Percentiles rank a stretch among this genome's conserved stretches.
Evolutionary conservation across 2,113 vertebrate genomes (phyloP).

Genomic region (Vulpes lagopus): DNA sequence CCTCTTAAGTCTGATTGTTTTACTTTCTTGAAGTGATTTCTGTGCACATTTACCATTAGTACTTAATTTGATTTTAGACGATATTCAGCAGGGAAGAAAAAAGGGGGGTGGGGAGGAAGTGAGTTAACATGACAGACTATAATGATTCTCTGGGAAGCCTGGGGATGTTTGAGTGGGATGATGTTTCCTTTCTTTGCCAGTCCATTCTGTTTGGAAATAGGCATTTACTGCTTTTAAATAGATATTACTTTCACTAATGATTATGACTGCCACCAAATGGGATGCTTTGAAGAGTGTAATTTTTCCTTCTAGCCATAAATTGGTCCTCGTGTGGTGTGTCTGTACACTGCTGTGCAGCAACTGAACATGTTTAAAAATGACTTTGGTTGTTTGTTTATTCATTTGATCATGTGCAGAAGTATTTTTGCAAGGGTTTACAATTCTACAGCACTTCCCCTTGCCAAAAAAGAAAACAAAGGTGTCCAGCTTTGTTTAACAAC

Average conservation of each 20-base stretch:
- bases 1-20: constrained; percentile 60
- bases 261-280: constrained; percentile 47
- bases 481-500: constrained; percentile 35
- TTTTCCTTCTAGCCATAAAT: constrained; percentile 58
- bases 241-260: constrained; percentile 65
- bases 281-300: constrained; percentile 60
- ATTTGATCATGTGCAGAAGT: neutral
- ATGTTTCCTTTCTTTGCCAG: neutral
- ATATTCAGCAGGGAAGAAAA: constrained; percentile 61
- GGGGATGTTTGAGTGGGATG: constrained; percentile 4
- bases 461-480: constrained; percentile 59
- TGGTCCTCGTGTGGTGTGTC: neutral
- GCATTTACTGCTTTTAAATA: constrained; percentile 73
- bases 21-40: constrained; percentile 65
- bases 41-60: constrained; percentile 53
- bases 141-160: constrained; percentile 50
- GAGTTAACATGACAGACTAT: constrained; percentile 42
- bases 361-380: constrained; percentile 46
- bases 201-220: constrained; percentile 69
- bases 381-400: constrained; percentile 49
- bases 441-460: constrained; percentile 41
- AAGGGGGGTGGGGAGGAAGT: neutral
- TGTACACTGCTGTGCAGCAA: constrained; percentile 43
- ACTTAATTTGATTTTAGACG: constrained; percentile 61
- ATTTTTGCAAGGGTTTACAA: constrained; percentile 45